These are phyloP conservation scores for Cephus nigrinus DNA, from an alignment of 2,888 invertebrate species.

Conservation along the genomic window DNA sequence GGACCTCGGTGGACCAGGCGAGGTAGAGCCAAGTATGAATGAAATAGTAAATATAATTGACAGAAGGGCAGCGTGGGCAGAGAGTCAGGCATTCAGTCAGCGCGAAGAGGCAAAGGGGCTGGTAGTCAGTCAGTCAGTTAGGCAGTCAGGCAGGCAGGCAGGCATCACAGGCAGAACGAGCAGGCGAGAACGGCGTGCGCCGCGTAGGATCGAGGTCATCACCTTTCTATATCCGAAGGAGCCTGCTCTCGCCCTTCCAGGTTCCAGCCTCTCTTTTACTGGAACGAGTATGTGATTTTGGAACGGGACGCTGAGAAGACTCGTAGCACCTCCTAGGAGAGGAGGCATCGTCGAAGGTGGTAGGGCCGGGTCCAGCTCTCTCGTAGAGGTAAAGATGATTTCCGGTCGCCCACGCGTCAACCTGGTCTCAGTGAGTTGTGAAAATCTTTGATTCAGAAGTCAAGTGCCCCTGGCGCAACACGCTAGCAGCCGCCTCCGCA, in stretches of 20 bases:
- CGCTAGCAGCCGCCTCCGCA: slow-evolving; percentile 15
- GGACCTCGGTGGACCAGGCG: slow-evolving; percentile 51
- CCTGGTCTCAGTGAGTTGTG: slow-evolving; percentile 53
- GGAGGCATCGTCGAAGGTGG: slow-evolving; percentile 29
- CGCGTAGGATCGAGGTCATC: slow-evolving; percentile 60
- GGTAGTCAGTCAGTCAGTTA: slow-evolving; percentile 44
- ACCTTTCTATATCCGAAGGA: slow-evolving; percentile 52
- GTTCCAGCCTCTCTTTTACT: slow-evolving; percentile 9
- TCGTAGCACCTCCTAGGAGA: neutral
- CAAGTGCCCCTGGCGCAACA: slow-evolving; percentile 50
- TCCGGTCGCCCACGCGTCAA: slow-evolving; percentile 62
- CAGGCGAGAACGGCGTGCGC: slow-evolving; percentile 44
- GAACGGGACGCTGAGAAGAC: neutral
- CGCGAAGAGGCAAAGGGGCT: slow-evolving; percentile 28
- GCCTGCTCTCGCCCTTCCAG: slow-evolving; percentile 42
- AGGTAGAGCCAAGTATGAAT: slow-evolving; percentile 45
- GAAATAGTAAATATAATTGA: slow-evolving; percentile 62
- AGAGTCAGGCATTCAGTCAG: slow-evolving; percentile 48
- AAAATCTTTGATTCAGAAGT: slow-evolving; percentile 55
- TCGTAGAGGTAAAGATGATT: slow-evolving; percentile 70
- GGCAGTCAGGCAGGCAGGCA: slow-evolving; percentile 47
- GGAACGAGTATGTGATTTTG: slow-evolving; percentile 1
- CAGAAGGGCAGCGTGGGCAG: slow-evolving; percentile 61
- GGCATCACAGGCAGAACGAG: slow-evolving; percentile 39
- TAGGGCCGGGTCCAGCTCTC: neutral